These are phyloP conservation scores for Chlorodrepanis virens DNA, from an alignment of 2,113 vertebrate species.

Conservation along the genomic window DNA sequence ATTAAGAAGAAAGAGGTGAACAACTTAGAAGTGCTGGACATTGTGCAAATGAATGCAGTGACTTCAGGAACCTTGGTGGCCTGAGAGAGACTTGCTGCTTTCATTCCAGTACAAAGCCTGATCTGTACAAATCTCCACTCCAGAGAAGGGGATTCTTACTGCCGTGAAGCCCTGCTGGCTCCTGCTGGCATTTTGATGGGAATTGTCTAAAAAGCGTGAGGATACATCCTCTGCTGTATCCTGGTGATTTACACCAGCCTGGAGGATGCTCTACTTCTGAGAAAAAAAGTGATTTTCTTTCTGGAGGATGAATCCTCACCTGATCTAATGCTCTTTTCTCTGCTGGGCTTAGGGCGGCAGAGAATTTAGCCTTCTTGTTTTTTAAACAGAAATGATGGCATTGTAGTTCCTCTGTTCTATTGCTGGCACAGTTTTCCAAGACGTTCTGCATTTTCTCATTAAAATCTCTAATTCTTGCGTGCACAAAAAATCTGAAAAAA, in stretches of 20 bases:
- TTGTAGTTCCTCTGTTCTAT: not conserved
- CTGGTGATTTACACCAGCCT: not conserved
- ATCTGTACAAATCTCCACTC: not conserved
- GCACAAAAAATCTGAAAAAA: not conserved
- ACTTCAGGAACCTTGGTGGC: not conserved
- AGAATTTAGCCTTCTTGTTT: not conserved
- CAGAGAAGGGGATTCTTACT: not conserved
- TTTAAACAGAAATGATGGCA: not conserved
- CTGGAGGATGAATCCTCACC: not conserved
- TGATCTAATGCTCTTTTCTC: not conserved
- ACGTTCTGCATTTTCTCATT: not conserved
- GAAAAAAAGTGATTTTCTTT: not conserved
- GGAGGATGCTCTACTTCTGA: not conserved
- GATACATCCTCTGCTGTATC: not conserved
- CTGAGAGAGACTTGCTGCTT: not conserved
- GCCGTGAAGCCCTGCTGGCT: fast-evolving
- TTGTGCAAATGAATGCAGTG: not conserved
- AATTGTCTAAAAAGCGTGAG: not conserved
- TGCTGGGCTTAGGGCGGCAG: not conserved
- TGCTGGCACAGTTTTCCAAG: not conserved
- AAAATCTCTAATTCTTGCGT: not conserved
- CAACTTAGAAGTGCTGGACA: not conserved
- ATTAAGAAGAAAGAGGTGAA: not conserved
- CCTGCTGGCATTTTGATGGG: not conserved
- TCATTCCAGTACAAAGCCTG: not conserved